A percentile compares a stretch with the other conserved stretches of the same genome.
Evolutionary conservation across 2,888 invertebrate genomes (phyloP).

Genomic region (Eustalomyia histrio): DNA sequence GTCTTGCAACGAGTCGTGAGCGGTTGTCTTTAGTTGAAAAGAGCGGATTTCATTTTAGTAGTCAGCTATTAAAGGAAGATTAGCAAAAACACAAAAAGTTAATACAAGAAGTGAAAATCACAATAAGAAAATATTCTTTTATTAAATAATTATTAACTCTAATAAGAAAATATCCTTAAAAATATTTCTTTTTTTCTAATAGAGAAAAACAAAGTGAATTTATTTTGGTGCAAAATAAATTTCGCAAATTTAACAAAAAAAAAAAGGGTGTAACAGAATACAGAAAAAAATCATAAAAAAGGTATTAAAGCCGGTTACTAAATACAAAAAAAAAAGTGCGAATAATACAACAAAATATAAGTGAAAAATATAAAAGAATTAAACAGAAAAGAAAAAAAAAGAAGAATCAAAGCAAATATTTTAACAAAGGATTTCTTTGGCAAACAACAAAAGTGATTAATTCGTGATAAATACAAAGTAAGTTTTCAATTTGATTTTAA

Average conservation of each 20-base stretch:
- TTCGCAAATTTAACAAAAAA: constrained; percentile 1
- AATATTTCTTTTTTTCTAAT: background rate
- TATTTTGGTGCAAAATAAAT: constrained; percentile 39
- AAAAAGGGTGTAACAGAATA: constrained; percentile 65
- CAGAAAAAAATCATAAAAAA: constrained; percentile 52
- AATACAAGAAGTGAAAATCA: constrained; percentile 11
- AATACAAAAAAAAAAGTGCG: constrained; percentile 36
- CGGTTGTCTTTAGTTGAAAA: constrained; percentile 69
- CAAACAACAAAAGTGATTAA: constrained; percentile 19
- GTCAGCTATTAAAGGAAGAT: constrained; percentile 25
- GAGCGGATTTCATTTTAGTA: constrained; percentile 32
- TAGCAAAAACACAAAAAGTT: constrained; percentile 16
- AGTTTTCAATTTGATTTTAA: constrained; percentile 24
- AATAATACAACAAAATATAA: constrained; percentile 42
- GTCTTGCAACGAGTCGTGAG: constrained; percentile 75
- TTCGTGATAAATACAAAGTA: constrained; percentile 16
- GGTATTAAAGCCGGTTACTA: constrained; percentile 57
- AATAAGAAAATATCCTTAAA: constrained; percentile 15
- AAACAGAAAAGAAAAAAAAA: background rate
- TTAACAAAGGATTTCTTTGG: constrained; percentile 37
- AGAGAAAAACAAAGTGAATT: constrained; percentile 41
- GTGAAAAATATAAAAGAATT: constrained; percentile 19
- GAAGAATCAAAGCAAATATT: constrained; percentile 30
- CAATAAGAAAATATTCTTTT: constrained; percentile 5
- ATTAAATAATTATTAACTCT: background rate